phyloP scores from a whole-genome alignment of 2,113 vertebrate species.

The Cavia porcellus region DNA sequence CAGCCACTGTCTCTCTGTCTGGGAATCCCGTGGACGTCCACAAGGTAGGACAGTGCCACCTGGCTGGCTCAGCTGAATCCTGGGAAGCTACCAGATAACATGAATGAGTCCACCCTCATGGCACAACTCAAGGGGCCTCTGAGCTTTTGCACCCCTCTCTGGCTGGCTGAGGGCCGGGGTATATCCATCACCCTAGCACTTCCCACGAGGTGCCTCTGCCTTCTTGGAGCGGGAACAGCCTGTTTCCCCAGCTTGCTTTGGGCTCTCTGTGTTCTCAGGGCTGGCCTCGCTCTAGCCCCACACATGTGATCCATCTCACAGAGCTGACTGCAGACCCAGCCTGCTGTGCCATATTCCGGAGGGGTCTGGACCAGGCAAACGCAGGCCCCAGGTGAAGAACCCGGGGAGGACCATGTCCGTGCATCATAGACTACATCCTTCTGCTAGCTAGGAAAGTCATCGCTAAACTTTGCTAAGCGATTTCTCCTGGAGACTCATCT shows the following conservation, averaged over 20 bases:
- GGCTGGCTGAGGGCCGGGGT: background rate
- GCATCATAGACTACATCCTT: fast-evolving
- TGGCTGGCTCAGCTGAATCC: background rate
- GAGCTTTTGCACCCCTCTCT: background rate
- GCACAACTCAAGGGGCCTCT: background rate
- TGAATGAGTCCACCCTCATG: background rate
- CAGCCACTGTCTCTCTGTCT: no score
- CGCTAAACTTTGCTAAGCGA: background rate
- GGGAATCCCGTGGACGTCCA: no score
- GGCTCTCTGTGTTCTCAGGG: no score
- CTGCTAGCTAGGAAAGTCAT: background rate
- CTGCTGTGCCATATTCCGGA: fast-evolving
- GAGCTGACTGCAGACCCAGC: background rate
- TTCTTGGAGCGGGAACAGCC: no score
- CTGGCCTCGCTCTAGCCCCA: no score
- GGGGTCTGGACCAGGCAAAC: no score
- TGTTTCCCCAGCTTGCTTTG: no score
- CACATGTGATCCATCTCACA: no score
- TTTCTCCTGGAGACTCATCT: background rate
- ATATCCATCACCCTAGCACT: background rate
- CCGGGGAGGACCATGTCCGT: fast-evolving
- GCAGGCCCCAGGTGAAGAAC: background rate
- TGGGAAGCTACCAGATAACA: background rate
- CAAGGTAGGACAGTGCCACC: no score
- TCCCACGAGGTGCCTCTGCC: no score